A percentile compares a stretch with the other conserved stretches of the same genome.
Conservation (phyloP, 2,113 vertebrate species). For the Ailuropoda melanoleuca region DNA sequence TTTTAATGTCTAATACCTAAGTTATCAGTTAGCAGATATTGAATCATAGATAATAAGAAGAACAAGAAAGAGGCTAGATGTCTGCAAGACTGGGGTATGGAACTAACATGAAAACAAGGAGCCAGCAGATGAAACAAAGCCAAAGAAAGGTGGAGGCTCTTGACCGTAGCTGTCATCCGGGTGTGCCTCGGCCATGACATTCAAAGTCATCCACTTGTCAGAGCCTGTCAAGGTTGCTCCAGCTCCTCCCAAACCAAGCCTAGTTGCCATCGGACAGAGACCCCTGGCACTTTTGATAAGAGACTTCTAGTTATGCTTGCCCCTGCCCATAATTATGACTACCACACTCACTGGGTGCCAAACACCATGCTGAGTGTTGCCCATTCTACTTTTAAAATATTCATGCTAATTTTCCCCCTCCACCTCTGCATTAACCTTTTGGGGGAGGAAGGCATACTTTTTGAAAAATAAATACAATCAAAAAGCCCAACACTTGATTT, state of each 20-base stretch:
- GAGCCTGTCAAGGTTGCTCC: background rate
- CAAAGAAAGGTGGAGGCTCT: background rate
- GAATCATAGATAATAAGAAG: background rate
- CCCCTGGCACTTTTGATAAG: background rate
- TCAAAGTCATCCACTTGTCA: background rate
- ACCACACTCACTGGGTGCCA: background rate
- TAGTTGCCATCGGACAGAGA: background rate
- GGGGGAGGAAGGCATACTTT: background rate
- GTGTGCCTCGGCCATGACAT: background rate
- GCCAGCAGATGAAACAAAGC: background rate
- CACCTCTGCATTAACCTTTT: background rate
- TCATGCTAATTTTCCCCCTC: background rate
- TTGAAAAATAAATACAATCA: background rate
- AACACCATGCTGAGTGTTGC: background rate
- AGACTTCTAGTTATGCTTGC: background rate
- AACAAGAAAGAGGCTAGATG: background rate
- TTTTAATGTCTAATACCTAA: background rate
- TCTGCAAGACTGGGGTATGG: background rate
- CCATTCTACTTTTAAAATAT: background rate
- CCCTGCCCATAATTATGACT: background rate
- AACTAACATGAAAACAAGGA: background rate
- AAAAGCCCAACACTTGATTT: background rate
- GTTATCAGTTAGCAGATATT: background rate
- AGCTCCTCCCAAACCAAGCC: background rate
- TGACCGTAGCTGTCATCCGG: background rate